These are phyloP conservation scores for Parelbella ahira DNA, from an alignment of 2,888 invertebrate species.

Conservation along the genomic window DNA sequence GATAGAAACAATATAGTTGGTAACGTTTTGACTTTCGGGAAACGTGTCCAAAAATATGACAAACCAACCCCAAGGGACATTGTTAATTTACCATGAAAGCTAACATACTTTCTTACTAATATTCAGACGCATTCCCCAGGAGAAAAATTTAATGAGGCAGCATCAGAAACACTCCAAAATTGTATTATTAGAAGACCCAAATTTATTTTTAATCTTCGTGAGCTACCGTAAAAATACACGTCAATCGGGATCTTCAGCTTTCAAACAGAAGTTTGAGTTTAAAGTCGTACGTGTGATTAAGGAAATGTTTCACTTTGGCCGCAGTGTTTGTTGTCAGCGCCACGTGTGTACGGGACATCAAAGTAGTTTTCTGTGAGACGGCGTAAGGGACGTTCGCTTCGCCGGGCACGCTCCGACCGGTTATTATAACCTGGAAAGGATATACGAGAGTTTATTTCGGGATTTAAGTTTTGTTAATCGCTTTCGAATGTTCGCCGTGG, in stretches of 20 bases:
- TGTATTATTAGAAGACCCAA: slow-evolving; percentile 20
- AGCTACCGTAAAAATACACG: slow-evolving; percentile 4
- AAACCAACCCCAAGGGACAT: too few species aligned
- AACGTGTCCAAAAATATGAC: too few species aligned
- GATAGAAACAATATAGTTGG: too few species aligned
- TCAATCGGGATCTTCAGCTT: slow-evolving; percentile 17
- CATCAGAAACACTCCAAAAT: slow-evolving; percentile 8
- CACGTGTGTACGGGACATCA: slow-evolving; percentile 30
- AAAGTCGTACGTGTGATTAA: slow-evolving; percentile 12
- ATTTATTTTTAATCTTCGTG: slow-evolving; percentile 11
- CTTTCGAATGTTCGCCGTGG: slow-evolving; percentile 49
- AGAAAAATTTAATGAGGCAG: slow-evolving; percentile 9
- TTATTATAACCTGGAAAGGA: slow-evolving; percentile 47
- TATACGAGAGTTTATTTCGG: slow-evolving; percentile 61
- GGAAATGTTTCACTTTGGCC: slow-evolving; percentile 17
- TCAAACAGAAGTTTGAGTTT: slow-evolving; percentile 21
- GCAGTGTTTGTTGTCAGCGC: slow-evolving; percentile 30
- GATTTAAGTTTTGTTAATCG: slow-evolving; percentile 54
- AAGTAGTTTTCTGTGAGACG: slow-evolving; percentile 52
- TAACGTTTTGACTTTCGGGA: too few species aligned
- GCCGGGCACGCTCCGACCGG: slow-evolving; percentile 36
- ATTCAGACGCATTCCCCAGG: neutral
- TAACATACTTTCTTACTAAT: slow-evolving; percentile 8
- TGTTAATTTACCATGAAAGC: slow-evolving; percentile 6
- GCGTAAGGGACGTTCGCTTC: slow-evolving; percentile 48